These are phyloP conservation scores for Hoplodrina ambigua DNA, from an alignment of 2,888 invertebrate genomes.

Conservation along the genomic window DNA sequence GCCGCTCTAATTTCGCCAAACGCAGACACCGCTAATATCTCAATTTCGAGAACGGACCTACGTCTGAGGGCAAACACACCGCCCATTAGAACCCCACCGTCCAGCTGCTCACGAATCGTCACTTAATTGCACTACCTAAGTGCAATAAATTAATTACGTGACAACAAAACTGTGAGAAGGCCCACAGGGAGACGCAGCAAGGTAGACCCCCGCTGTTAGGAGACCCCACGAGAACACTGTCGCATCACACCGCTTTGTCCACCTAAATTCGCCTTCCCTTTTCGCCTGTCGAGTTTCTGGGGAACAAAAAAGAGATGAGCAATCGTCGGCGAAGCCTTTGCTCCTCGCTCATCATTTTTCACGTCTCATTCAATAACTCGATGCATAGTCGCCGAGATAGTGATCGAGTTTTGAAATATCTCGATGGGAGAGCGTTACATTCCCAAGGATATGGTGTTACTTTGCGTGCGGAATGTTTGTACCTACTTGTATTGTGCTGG, in stretches of 20 bases:
- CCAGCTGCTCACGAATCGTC: slow-evolving; percentile 74
- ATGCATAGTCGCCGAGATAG: slow-evolving; percentile 88
- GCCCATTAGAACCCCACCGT: slow-evolving; percentile 78
- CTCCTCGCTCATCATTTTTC: slow-evolving; percentile 88
- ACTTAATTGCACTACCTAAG: slow-evolving; percentile 69
- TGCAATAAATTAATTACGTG: slow-evolving; percentile 89
- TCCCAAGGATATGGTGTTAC: slow-evolving; percentile 90
- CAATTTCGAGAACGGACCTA: slow-evolving; percentile 87
- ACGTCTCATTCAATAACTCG: slow-evolving; percentile 90
- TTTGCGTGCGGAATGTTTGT: slow-evolving; percentile 87
- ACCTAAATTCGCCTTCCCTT: slow-evolving; percentile 81
- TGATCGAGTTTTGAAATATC: slow-evolving; percentile 89
- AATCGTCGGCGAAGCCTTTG: slow-evolving; percentile 86
- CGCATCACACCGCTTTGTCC: slow-evolving; percentile 85
- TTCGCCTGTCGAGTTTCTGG: slow-evolving; percentile 62
- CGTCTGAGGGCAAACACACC: slow-evolving; percentile 84
- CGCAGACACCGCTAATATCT: slow-evolving; percentile 84
- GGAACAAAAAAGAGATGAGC: slow-evolving; percentile 74
- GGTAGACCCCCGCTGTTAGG: slow-evolving; percentile 82
- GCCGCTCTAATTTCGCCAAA: slow-evolving; percentile 77
- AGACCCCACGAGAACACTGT: slow-evolving; percentile 85
- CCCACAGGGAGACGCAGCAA: slow-evolving; percentile 77
- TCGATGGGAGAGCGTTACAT: slow-evolving; percentile 86
- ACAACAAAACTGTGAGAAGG: slow-evolving; percentile 86
- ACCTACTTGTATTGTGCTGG: slow-evolving; percentile 58